Evolutionary conservation across 2,888 invertebrate genomes (phyloP).

Genomic region (Caenorhabditis virilis): DNA sequence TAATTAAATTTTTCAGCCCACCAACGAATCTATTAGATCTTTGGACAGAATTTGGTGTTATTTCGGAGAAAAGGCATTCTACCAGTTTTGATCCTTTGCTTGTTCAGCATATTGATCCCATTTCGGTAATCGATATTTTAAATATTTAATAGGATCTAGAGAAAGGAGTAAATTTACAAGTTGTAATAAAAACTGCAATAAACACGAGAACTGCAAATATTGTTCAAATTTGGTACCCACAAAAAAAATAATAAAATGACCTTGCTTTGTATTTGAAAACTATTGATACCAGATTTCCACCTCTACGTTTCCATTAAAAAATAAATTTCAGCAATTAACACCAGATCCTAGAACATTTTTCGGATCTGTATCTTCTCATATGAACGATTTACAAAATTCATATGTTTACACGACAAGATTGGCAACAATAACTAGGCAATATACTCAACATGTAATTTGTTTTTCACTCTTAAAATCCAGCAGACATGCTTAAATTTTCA

Average conservation of each 20-base stretch:
- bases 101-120: constrained; percentile 44
- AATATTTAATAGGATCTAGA: too few species aligned
- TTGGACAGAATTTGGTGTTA: constrained; percentile 65
- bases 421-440: constrained; percentile 61
- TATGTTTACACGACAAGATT: constrained; percentile 56
- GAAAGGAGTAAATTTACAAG: too few species aligned
- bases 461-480: background rate
- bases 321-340: too few species aligned
- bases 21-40: constrained; percentile 60
- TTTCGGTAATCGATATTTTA: too few species aligned
- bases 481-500: constrained; percentile 8
- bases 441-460: constrained; percentile 47
- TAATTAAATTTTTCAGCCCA: constrained; percentile 46
- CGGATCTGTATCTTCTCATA: constrained; percentile 55
- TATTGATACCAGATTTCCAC: too few species aligned
- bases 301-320: too few species aligned
- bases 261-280: too few species aligned
- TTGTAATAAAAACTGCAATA: too few species aligned
- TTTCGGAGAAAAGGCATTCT: constrained; percentile 50
- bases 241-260: too few species aligned
- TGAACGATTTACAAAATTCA: constrained; percentile 40
- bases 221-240: too few species aligned
- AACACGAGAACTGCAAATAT: too few species aligned
- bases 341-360: constrained; percentile 52
- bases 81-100: constrained; percentile 52